Evolutionary conservation across 1,140 invertebrate genomes (phyloP), one percentile per base, ranked within the genome.

Genomic region (Lethrus apterus): DNA sequence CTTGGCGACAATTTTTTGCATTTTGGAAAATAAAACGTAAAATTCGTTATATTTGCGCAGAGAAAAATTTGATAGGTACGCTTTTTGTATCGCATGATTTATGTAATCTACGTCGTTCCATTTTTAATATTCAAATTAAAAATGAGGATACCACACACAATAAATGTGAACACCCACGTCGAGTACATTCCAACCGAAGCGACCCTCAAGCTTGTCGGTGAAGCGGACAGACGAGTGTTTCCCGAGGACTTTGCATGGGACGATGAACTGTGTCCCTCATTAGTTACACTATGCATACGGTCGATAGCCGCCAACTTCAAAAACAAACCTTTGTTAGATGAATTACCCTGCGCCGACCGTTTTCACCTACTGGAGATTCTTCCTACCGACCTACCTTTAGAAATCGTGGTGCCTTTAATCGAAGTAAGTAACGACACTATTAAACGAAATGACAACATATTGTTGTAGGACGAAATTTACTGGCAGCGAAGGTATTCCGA

Each of bases 401-500:
- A 48, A 35, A 14, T 55, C 1, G 50, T 52, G 0, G 50, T 55
- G n/a, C 50, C 54, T 8, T 14, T 55, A 21, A 55, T 55, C 29
- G 53, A 55, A 18, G 4, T 51, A 60, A 35, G 21, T 62, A 8
- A 47, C 46, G 1, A 52, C 63, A n/a, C 54, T 57, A 2, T 15
- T 61, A n/a, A 57, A 62, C n/a, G 48, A 59, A 5, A 57, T 59
- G 49, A 56, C 19, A n/a, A n/a, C n/a, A n/a, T n/a, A n/a, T n/a
- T 23, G 2, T 46, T 17, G 5, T 41, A 62, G 59, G 56, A 65
- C 30, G 63, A 66, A 54, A 50, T 60, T 46, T 66, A 66, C 40
- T 66, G 64, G 63, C 45, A 64, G 52, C 32, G 58, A 19, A 44
- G 62, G 5, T 64, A 61, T 40, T 23, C 36, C 4, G 51, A 46